A percentile compares a stretch with the other conserved stretches of the same genome.
Evolutionary conservation across 2,113 vertebrate species (phyloP).

Genomic region (Zosterops pallidus): DNA sequence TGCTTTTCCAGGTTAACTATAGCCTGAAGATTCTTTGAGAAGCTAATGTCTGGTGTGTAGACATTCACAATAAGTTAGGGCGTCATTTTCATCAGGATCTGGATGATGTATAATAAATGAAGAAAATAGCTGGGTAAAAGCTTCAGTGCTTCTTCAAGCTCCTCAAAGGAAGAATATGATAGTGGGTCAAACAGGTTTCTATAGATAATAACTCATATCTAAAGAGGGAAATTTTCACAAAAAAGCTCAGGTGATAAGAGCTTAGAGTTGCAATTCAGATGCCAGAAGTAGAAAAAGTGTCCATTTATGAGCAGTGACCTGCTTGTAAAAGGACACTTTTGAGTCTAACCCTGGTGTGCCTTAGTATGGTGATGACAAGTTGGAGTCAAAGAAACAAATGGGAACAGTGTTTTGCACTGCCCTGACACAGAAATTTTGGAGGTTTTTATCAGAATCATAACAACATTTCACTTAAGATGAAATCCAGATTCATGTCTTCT

Average conservation of each 20-base stretch:
- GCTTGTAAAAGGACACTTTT: neutral
- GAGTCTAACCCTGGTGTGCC: neutral
- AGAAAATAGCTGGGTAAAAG: neutral
- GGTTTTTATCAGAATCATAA: neutral
- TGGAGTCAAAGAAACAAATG: neutral
- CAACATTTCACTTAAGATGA: neutral
- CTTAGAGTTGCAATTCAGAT: neutral
- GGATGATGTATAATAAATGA: neutral
- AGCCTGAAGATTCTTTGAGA: conserved; percentile 1
- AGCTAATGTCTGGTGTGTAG: neutral
- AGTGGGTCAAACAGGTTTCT: neutral
- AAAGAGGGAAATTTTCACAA: neutral
- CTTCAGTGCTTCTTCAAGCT: neutral
- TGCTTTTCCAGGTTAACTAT: neutral
- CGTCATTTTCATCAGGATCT: neutral
- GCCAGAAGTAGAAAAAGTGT: neutral
- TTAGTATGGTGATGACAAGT: neutral
- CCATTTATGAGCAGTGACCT: neutral
- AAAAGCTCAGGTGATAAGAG: neutral
- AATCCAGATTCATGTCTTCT: neutral
- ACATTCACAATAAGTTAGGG: neutral
- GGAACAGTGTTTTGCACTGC: neutral
- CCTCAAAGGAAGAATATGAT: neutral
- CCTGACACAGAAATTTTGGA: neutral
- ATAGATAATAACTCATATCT: neutral